A percentile compares a stretch with the other conserved stretches of the same genome.
phyloP scores from a whole-genome alignment of 2,113 vertebrate genomes.

The Megaceryle maxima region DNA sequence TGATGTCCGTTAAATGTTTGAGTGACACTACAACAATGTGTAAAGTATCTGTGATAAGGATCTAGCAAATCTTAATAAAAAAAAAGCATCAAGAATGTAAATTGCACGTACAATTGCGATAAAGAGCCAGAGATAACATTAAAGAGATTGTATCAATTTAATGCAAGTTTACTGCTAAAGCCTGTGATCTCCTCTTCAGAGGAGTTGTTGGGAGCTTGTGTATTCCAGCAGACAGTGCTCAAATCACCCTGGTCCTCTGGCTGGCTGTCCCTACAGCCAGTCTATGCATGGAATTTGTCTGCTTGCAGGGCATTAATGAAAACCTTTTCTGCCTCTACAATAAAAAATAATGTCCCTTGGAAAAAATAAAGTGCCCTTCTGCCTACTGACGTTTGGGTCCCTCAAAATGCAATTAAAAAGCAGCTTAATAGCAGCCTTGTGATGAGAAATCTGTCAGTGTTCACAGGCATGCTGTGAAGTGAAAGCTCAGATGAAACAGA shows the following conservation, averaged over 20 bases:
- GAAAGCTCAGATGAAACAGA: background rate
- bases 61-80: conserved; percentile 60
- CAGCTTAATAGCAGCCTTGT: conserved; percentile 8
- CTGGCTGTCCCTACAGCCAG: background rate
- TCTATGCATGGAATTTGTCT: background rate
- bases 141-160: conserved; percentile 67
- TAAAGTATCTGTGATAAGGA: conserved; percentile 49
- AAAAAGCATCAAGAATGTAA: conserved; percentile 54
- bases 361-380: conserved; percentile 27
- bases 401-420: conserved; percentile 58
- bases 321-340: conserved; percentile 1
- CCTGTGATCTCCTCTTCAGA: conserved; percentile 49
- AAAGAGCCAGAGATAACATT: conserved; percentile 64
- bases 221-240: background rate
- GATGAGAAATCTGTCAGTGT: background rate
- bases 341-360: background rate
- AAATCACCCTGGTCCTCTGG: background rate
- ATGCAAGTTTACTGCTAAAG: conserved; percentile 55
- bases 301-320: conserved; percentile 32
- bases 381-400: conserved; percentile 22
- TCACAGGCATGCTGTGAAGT: background rate
- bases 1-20: conserved; percentile 55
- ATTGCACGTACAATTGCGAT: conserved; percentile 58
- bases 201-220: background rate
- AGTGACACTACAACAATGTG: conserved; percentile 55